A percentile compares a stretch with the other conserved stretches of the same genome.
Conservation (phyloP, 2,888 invertebrate genomes). For the Hirtodrosophila histrioides region DNA sequence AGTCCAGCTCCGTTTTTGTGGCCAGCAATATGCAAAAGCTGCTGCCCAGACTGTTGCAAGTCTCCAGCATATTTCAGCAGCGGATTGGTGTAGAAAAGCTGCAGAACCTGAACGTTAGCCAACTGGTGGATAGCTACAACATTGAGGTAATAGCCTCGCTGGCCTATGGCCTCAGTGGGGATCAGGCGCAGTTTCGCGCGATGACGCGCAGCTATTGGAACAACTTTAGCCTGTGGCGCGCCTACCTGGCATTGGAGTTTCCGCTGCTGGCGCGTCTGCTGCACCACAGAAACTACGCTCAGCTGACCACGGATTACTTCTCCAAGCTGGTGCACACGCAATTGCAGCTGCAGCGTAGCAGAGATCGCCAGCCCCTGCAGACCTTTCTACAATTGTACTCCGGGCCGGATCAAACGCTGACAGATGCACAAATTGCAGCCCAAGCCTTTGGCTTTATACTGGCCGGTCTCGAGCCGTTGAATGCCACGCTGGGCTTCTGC, state of each 20-base stretch:
- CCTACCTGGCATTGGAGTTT: constrained; percentile 69
- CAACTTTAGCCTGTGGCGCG: constrained; percentile 62
- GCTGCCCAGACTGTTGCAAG: constrained; percentile 64
- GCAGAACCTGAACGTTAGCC: constrained; percentile 81
- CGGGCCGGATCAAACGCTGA: constrained; percentile 58
- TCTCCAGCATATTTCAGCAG: constrained; percentile 51
- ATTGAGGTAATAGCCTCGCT: constrained; percentile 85
- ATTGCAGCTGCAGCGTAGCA: constrained; percentile 64
- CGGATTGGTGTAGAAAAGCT: constrained; percentile 65
- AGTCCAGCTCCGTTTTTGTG: constrained; percentile 73
- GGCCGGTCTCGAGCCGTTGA: constrained; percentile 88
- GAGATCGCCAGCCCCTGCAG: constrained; percentile 69
- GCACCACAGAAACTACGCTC: constrained; percentile 58
- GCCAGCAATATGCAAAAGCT: constrained; percentile 73
- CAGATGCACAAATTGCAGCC: constrained; percentile 79
- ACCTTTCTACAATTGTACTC: constrained; percentile 87
- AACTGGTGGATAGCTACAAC: constrained; percentile 85
- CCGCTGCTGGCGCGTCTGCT: constrained; percentile 70
- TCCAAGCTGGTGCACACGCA: constrained; percentile 63
- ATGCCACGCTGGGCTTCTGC: constrained; percentile 86
- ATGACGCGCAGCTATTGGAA: constrained; percentile 64
- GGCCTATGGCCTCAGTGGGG: constrained; percentile 84
- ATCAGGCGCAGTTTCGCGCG: constrained; percentile 82
- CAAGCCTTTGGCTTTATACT: constrained; percentile 82
- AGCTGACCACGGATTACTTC: constrained; percentile 73